Evolutionary conservation across 2,888 invertebrate species (phyloP).

Genomic region (Drosophila longiperda): DNA sequence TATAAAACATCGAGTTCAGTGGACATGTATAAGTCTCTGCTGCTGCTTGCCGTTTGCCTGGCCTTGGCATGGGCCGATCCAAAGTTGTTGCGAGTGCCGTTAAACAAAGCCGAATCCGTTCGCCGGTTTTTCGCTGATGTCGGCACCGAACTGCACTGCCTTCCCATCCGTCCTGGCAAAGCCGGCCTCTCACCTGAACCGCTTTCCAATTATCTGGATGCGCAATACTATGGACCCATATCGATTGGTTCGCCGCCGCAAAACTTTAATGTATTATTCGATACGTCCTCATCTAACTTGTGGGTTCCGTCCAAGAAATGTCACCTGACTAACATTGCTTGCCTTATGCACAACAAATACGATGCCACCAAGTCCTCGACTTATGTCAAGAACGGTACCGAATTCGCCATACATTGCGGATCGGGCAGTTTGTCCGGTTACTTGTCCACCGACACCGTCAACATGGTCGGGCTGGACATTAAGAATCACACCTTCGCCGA

Average conservation of each 20-base stretch:
- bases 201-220: constrained; percentile 96
- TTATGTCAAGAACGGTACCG: constrained; percentile 95
- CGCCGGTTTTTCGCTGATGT: constrained; percentile 91
- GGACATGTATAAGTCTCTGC: constrained; percentile 49
- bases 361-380: constrained; percentile 93
- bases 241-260: constrained; percentile 96
- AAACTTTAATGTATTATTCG: constrained; percentile 97
- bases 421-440: constrained; percentile 98
- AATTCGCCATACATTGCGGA: constrained; percentile 97
- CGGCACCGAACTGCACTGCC: constrained; percentile 90
- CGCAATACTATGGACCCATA: constrained; percentile 98
- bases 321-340: constrained; percentile 96
- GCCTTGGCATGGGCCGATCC: constrained; percentile 37
- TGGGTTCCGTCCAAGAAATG: constrained; percentile 99
- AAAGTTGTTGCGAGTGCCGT: constrained; percentile 88
- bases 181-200: constrained; percentile 89
- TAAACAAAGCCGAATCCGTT: constrained; percentile 89
- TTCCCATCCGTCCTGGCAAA: constrained; percentile 86
- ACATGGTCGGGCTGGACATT: constrained; percentile 89
- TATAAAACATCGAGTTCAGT: constrained; percentile 3
- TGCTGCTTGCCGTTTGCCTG: constrained; percentile 51
- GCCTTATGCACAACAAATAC: constrained; percentile 98
- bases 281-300: constrained; percentile 99
- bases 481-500: constrained; percentile 96
- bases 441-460: constrained; percentile 94